phyloP scores from a whole-genome alignment of 2,113 vertebrate genomes.

The Regulus satrapa region DNA sequence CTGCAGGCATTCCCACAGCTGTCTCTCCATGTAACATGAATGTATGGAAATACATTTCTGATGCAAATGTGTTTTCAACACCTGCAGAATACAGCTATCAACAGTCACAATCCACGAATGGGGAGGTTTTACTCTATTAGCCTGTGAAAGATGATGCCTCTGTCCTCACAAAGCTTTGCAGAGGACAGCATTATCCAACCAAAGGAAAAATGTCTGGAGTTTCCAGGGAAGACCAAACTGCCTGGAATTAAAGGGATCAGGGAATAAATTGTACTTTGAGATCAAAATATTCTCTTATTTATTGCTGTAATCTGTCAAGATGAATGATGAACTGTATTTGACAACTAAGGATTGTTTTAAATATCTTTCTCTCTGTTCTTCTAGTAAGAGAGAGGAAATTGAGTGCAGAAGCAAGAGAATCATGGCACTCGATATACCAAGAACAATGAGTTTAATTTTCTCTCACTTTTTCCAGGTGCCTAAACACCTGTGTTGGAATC shows the following conservation, averaged over 20 bases:
- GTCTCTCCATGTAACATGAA: not conserved
- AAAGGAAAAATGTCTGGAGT: not conserved
- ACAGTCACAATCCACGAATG: not conserved
- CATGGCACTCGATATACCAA: fast-evolving
- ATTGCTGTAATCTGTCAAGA: not conserved
- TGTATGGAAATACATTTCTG: not conserved
- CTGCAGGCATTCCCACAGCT: not conserved
- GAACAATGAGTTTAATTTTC: not conserved
- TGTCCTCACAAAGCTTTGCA: not conserved
- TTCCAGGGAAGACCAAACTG: not conserved
- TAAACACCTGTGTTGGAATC: no score
- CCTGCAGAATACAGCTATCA: not conserved
- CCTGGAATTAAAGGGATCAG: not conserved
- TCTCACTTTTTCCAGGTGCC: not conserved
- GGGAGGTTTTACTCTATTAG: not conserved
- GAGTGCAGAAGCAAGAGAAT: not conserved
- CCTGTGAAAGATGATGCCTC: not conserved
- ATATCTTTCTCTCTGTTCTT: not conserved
- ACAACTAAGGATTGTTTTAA: not conserved
- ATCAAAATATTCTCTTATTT: not conserved
- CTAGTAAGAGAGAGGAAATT: not conserved
- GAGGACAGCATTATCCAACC: not conserved
- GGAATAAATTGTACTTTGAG: not conserved
- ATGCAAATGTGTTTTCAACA: fast-evolving
- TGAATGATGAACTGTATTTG: not conserved